These are phyloP conservation scores for Halictus quadricinctus DNA, from an alignment of 2,888 invertebrate species.

Conservation along the genomic window DNA sequence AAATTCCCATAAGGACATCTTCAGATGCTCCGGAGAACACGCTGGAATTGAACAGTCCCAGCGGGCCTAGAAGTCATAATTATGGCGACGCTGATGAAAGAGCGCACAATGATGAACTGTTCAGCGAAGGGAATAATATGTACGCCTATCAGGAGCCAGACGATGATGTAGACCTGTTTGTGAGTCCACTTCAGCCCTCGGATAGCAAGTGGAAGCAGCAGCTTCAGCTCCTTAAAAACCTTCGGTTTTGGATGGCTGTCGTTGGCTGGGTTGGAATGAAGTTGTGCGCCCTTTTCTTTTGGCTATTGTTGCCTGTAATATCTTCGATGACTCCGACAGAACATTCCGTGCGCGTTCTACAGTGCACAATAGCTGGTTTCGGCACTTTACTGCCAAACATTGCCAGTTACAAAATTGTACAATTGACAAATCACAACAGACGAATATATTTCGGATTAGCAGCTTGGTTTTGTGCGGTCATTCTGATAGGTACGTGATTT, in stretches of 20 bases:
- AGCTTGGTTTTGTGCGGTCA: conserved; percentile 68
- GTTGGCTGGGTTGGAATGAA: conserved; percentile 68
- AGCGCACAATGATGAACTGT: conserved; percentile 31
- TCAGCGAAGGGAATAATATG: conserved; percentile 65
- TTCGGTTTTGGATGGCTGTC: conserved; percentile 70
- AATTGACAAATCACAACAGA: conserved; percentile 61
- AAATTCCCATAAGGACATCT: conserved; percentile 62
- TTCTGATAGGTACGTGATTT: conserved; percentile 63
- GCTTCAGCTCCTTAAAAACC: conserved; percentile 58
- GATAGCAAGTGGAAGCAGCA: conserved; percentile 66
- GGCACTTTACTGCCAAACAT: conserved; percentile 67
- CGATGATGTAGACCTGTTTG: conserved; percentile 67
- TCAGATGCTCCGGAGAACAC: conserved; percentile 14
- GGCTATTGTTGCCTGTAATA: conserved; percentile 67
- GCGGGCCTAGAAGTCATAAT: conserved; percentile 13
- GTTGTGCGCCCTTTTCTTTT: conserved; percentile 64
- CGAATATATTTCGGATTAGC: conserved; percentile 70
- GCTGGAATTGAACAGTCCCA: neutral
- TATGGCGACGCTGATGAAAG: conserved; percentile 23
- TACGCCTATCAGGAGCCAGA: conserved; percentile 71
- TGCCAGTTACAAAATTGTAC: conserved; percentile 66
- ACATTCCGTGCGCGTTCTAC: conserved; percentile 50
- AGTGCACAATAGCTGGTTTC: conserved; percentile 64
- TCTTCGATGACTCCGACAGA: neutral
- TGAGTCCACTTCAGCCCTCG: conserved; percentile 38